These are phyloP conservation scores for Drosophila longiperda DNA, from an alignment of 2,888 invertebrate species.

Conservation along the genomic window DNA sequence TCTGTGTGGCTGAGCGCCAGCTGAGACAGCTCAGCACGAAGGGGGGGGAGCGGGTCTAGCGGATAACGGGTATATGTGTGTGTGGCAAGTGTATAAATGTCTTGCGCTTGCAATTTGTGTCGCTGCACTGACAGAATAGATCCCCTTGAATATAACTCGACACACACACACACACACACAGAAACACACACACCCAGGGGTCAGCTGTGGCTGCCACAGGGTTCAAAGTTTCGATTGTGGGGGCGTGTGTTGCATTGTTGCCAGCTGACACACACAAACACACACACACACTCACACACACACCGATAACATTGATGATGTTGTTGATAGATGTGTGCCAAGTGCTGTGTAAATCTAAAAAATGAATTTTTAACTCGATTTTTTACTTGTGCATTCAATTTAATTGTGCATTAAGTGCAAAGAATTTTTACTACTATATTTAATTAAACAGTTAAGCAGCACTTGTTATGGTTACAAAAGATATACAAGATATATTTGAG, in stretches of 20 bases:
- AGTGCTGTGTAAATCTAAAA: constrained; percentile 24
- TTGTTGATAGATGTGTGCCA: constrained; percentile 33
- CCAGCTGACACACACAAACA: neutral
- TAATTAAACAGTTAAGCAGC: neutral
- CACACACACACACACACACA: neutral
- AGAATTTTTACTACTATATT: neutral
- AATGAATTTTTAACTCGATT: constrained; percentile 19
- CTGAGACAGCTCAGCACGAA: constrained; percentile 35
- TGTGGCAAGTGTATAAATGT: constrained; percentile 68
- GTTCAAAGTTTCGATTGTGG: constrained; percentile 65
- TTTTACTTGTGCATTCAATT: neutral
- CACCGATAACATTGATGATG: constrained; percentile 8
- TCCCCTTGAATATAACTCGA: constrained; percentile 3
- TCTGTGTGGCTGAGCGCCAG: constrained; percentile 74
- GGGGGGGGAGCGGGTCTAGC: neutral
- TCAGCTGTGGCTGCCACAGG: constrained; percentile 40
- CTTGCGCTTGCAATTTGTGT: constrained; percentile 76
- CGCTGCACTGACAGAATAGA: constrained; percentile 37
- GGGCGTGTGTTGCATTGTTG: constrained; percentile 51
- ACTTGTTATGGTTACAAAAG: neutral
- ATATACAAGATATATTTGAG: neutral
- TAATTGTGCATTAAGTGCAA: neutral
- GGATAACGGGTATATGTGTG: constrained; percentile 23
- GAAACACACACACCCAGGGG: constrained; percentile 30
- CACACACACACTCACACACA: constrained; percentile 5